phyloP scores from a whole-genome alignment of 2,888 invertebrate genomes.

The Ceraclea dissimilis region DNA sequence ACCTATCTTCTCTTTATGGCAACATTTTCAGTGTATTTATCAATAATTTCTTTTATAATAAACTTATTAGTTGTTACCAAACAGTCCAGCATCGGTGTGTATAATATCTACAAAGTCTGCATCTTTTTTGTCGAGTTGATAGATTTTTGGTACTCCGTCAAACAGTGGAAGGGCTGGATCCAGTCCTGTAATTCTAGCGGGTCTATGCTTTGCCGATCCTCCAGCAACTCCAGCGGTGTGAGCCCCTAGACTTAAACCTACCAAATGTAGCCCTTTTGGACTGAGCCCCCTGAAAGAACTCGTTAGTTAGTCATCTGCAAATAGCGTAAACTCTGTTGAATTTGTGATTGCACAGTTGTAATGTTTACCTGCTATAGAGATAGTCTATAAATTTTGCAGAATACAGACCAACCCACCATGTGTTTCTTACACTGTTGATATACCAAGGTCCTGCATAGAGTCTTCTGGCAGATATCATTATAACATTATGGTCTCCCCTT shows the following conservation, averaged over 20 bases:
- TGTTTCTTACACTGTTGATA: slow-evolving; percentile 49
- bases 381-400: slow-evolving; percentile 53
- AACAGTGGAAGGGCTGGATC: slow-evolving; percentile 59
- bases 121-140: slow-evolving; percentile 49
- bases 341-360: too few relatives aligned
- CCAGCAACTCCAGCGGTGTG: slow-evolving; percentile 60
- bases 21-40: too few relatives aligned
- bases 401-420: slow-evolving; percentile 52
- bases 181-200: slow-evolving; percentile 54
- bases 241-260: slow-evolving; percentile 57
- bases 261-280: slow-evolving; percentile 48
- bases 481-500: slow-evolving; percentile 52
- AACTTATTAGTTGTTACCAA: slow-evolving; percentile 36
- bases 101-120: slow-evolving; percentile 58
- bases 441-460: slow-evolving; percentile 60
- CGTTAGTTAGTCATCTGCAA: background rate
- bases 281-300: slow-evolving; percentile 40
- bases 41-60: too few relatives aligned
- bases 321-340: too few relatives aligned
- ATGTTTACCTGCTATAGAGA: slow-evolving; percentile 43
- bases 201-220: slow-evolving; percentile 43
- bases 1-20: too few relatives aligned
- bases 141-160: slow-evolving; percentile 43
- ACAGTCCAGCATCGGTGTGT: slow-evolving; percentile 53
- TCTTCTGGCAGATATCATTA: slow-evolving; percentile 50